Percentiles rank a stretch among this genome's conserved stretches.
Conservation (phyloP, 2,888 invertebrate genomes). For the Stenchaetothrips biformis region DNA sequence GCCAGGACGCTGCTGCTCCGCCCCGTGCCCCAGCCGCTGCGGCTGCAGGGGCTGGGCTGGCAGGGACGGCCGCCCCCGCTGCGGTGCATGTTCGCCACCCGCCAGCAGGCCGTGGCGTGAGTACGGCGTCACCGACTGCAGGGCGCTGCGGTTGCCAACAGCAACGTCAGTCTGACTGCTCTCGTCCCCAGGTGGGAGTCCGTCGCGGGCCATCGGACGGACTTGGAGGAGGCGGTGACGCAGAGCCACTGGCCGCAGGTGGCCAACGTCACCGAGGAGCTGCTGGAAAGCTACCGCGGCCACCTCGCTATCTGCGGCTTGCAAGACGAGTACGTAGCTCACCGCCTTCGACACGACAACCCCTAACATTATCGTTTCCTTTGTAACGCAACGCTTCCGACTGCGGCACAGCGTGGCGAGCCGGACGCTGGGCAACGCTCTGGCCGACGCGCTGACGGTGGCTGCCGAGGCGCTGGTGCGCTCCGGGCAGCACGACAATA, state of each 20-base stretch:
- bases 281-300: background rate
- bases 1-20: background rate
- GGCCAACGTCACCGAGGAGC: background rate
- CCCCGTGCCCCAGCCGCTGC: background rate
- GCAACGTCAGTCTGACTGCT: background rate
- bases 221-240: background rate
- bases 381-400: background rate
- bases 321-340: background rate
- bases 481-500: too few species aligned
- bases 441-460: background rate
- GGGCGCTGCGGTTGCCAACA: background rate
- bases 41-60: background rate
- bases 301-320: background rate
- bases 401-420: background rate
- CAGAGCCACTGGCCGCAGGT: background rate
- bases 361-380: too few species aligned
- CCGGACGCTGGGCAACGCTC: background rate
- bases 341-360: too few species aligned
- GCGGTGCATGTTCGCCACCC: constrained; percentile 3
- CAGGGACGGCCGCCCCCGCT: background rate
- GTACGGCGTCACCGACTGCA: background rate
- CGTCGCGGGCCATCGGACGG: background rate
- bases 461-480: background rate
- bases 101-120: background rate
- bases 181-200: background rate